These are phyloP conservation scores for Syngnathus rostellatus DNA, from an alignment of 2,797 vertebrate species.

Conservation along the genomic window DNA sequence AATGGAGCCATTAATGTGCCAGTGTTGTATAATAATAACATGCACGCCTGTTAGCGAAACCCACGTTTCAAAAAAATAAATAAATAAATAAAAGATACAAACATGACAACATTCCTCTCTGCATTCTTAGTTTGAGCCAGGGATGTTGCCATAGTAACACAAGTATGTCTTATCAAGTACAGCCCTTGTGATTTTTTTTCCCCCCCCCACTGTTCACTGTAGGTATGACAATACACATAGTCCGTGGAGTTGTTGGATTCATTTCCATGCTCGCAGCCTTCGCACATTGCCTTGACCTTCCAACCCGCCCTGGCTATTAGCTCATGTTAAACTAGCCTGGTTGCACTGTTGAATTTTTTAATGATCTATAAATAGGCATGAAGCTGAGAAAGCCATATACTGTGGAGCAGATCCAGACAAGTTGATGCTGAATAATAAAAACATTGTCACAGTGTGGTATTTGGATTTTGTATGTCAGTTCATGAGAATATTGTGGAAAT, in stretches of 20 bases:
- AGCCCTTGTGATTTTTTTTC: slow-evolving; percentile 70
- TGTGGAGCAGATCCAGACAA: slow-evolving; percentile 42
- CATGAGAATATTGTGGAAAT: background rate
- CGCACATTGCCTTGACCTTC: slow-evolving; percentile 64
- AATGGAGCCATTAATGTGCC: slow-evolving; percentile 43
- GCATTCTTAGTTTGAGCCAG: slow-evolving; percentile 76
- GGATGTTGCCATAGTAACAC: slow-evolving; percentile 80
- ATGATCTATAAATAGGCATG: slow-evolving; percentile 58
- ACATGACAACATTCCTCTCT: slow-evolving; percentile 69
- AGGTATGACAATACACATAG: slow-evolving; percentile 79
- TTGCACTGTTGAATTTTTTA: slow-evolving; percentile 35
- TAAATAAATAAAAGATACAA: background rate
- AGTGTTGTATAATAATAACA: slow-evolving; percentile 32
- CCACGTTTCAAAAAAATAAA: background rate
- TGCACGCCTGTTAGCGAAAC: slow-evolving; percentile 3
- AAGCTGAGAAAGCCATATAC: slow-evolving; percentile 20
- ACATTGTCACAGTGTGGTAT: background rate
- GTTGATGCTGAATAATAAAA: background rate
- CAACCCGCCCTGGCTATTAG: slow-evolving; percentile 58
- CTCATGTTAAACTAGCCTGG: slow-evolving; percentile 59
- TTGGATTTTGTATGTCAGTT: background rate
- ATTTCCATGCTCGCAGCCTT: slow-evolving; percentile 72
- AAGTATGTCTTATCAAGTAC: slow-evolving; percentile 80
- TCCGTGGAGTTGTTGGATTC: slow-evolving; percentile 70
- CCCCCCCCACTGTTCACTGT: slow-evolving; percentile 65